Evolutionary conservation across 2,888 invertebrate species (phyloP), one percentile per base, ranked within the genome.

Genomic region (Choristoneura rosaceana): DNA sequence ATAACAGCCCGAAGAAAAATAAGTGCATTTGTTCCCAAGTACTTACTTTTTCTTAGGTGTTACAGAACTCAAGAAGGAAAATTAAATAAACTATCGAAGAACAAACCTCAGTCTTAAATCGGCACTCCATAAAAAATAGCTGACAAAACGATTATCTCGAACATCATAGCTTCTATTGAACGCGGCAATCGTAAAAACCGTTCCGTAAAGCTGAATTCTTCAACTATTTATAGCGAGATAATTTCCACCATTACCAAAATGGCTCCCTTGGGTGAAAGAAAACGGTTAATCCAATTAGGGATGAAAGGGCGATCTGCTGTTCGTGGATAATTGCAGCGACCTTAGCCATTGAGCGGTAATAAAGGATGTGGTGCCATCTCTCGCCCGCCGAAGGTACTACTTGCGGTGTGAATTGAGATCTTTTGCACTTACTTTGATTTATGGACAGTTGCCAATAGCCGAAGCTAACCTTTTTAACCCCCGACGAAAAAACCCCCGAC

Each of bases 251-350:
- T 66, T 66, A 58, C 66, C 55, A 66, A 66, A 66, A 66, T 58
- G 55, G 43, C 66, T 58, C 43, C 43, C 55, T n/a, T 58, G 43
- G 66, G 55, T 14, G 55, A 66, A 66, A 66, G 55, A 58, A 66
- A 66, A 66, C 43, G 66, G 66, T 66, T 66, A 43, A 58, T 58
- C 41, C 66, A 66, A 66, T 66, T 66, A 66, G 9, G 43, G 25
- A 17, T 41, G 25, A 66, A 66, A 66, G 66, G 66, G 66, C 66
- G 66, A 66, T 66, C 66, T 65, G 66, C 25, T 43, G 61, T 12
- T 38, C 10, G 50, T 14, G 33, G 43, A 66, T 65, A 65, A 65
- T 65, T 65, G 65, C 55, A 65, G 50, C 25, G 47, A 64, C 59
- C 64, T 65, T 65, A 70, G 41, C 45, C 43, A 43, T 70, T 58